These are phyloP conservation scores for Styela clava DNA, from an alignment of 23 tunicate genomes.

Conservation along the genomic window DNA sequence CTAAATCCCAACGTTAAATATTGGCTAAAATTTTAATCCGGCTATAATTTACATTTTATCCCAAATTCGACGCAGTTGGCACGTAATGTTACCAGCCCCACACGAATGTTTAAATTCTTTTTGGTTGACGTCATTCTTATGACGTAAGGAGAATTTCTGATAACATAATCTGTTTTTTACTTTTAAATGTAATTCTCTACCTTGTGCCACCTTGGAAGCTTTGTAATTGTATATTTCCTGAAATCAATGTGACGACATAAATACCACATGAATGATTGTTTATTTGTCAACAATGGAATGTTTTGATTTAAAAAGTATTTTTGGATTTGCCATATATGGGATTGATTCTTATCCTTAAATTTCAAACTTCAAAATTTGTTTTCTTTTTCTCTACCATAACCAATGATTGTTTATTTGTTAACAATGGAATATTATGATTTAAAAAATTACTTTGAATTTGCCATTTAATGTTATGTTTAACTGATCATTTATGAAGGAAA, in stretches of 20 bases:
- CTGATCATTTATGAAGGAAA: neutral
- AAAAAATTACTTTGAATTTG: neutral
- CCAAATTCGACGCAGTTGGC: no score
- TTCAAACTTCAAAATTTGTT: neutral
- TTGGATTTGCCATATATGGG: neutral
- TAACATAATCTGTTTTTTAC: no score
- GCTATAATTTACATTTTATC: no score
- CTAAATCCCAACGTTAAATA: no score
- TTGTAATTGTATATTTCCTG: neutral
- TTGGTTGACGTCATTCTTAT: no score
- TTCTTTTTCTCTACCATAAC: neutral
- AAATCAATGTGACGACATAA: neutral
- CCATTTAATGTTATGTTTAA: neutral
- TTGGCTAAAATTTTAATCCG: no score
- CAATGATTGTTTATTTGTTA: neutral
- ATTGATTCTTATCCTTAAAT: neutral
- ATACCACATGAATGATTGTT: neutral
- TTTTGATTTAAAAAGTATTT: neutral
- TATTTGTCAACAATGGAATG: neutral
- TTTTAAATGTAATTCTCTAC: no score
- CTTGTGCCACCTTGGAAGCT: no score
- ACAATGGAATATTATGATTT: neutral
- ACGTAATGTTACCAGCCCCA: no score
- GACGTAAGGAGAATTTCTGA: no score
- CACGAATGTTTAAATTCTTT: no score